Base-by-base conservation (phyloP, 2,113 vertebrate species). In the Mastomys coucha region DNA sequence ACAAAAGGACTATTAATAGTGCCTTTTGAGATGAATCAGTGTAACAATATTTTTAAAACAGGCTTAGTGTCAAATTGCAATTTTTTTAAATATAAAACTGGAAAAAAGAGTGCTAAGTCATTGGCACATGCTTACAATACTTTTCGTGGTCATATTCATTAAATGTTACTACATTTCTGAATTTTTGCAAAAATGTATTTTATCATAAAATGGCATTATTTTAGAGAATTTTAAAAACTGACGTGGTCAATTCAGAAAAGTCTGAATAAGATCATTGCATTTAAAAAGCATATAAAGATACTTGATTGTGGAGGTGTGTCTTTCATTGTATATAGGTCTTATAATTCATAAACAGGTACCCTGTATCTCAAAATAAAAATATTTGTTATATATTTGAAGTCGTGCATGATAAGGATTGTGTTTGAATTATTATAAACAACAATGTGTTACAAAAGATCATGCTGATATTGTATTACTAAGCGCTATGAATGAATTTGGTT, bases 161-260 rank as follows among this genome's bases (percentile, higher is more conserved):
- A 96, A 97, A 93, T 97, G 95, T 97, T 97, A 94, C 67, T 96
- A 70, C 82, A 90, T 97, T 97, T 96, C 94, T 98, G 96, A 97
- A 91, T 75, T 97, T 96, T 98, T 97, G 96, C 91, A 97, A 97
- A 98, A 97, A 97, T 95, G 86, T 97, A 94, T 98, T 97, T 97
- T 97, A 97, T 96, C 97, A 89, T 97, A 97, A 76, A 97, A 93
- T 97, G 95, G 94, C 92, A 96, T 98, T 98, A 96, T 97, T 97
- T 97, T 97, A 96, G 96, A 96, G 87, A 94, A 76, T 97, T 95
- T 78, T 75, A 94, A 97, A 97, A 97, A 96, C 88, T 96, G 96
- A 97, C 87, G 78, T 72, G 69, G 93, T 97, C 78, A 97, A 19
- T 97, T 97, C 97, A 96, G 94, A 91, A 97, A 95, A 92, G 67